Conservation (phyloP, 2,113 vertebrate species). For the Dolichallabes microphthalmus region DNA sequence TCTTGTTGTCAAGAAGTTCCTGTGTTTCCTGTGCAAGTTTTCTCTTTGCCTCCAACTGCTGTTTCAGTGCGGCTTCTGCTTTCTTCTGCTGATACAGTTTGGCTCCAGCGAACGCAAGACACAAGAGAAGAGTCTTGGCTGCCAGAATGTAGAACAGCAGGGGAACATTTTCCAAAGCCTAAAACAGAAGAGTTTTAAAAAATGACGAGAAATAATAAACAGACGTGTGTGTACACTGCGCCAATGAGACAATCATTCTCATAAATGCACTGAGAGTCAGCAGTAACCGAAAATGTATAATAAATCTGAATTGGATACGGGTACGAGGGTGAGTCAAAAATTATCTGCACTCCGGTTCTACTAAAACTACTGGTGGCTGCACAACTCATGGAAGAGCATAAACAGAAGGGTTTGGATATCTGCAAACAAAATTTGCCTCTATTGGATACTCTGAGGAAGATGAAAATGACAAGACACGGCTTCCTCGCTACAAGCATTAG, state of each 20-base stretch:
- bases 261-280: background rate
- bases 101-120: slow-evolving; percentile 84
- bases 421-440: no score
- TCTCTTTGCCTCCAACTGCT: slow-evolving; percentile 63
- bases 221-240: background rate
- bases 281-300: background rate
- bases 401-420: no score
- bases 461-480: no score
- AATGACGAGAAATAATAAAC: background rate
- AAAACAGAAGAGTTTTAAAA: slow-evolving; percentile 17
- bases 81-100: slow-evolving; percentile 88
- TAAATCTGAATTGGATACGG: background rate
- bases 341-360: no score
- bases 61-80: slow-evolving; percentile 74
- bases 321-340: no score
- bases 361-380: no score
- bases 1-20: slow-evolving; percentile 74
- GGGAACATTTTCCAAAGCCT: slow-evolving; percentile 86
- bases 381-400: no score
- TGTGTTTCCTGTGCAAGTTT: slow-evolving; percentile 70
- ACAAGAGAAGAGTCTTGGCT: slow-evolving; percentile 88
- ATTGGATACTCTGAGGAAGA: no score
- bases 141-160: slow-evolving; percentile 92
- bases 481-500: no score
- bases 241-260: background rate